Percentiles rank a stretch among this genome's conserved stretches.
Evolutionary conservation across 2,888 invertebrate genomes (phyloP).

Genomic region (Invenusta paracnida): DNA sequence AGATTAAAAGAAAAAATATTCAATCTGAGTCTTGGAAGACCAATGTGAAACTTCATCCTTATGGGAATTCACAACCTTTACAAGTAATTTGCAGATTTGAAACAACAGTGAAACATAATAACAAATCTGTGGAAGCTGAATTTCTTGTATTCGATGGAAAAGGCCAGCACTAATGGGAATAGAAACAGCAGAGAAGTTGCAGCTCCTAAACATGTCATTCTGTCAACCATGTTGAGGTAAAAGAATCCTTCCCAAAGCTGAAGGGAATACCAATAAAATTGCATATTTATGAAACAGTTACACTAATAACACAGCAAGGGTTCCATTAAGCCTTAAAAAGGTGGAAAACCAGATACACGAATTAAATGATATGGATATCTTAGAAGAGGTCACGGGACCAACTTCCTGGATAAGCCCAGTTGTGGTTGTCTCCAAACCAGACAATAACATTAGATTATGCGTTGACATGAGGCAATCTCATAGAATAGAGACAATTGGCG

Average conservation of each 20-base stretch:
- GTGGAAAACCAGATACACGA: neutral
- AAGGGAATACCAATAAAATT: constrained; percentile 12
- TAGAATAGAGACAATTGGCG: too few relatives aligned
- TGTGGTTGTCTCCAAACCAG: constrained; percentile 1
- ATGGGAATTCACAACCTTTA: constrained; percentile 3
- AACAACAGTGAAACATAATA: neutral
- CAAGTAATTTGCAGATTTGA: neutral
- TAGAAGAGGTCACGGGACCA: neutral
- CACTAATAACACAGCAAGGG: constrained; percentile 10
- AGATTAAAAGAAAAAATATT: neutral
- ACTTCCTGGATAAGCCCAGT: constrained; percentile 13
- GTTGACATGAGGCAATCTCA: constrained; percentile 17
- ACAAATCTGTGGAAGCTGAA: constrained; percentile 30
- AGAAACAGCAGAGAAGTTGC: neutral
- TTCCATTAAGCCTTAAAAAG: neutral
- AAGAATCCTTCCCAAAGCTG: constrained; percentile 2
- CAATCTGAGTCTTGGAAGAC: constrained; percentile 13
- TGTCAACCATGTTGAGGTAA: neutral
- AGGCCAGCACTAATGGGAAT: neutral
- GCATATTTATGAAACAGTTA: constrained; percentile 15
- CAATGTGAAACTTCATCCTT: neutral
- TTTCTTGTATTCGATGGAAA: constrained; percentile 26
- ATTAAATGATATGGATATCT: neutral
- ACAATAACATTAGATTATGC: constrained; percentile 6
- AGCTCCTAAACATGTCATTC: constrained; percentile 9